These are phyloP conservation scores for Drosophila subpulchrella DNA, from an alignment of 1,140 invertebrate genomes.

Conservation along the genomic window DNA sequence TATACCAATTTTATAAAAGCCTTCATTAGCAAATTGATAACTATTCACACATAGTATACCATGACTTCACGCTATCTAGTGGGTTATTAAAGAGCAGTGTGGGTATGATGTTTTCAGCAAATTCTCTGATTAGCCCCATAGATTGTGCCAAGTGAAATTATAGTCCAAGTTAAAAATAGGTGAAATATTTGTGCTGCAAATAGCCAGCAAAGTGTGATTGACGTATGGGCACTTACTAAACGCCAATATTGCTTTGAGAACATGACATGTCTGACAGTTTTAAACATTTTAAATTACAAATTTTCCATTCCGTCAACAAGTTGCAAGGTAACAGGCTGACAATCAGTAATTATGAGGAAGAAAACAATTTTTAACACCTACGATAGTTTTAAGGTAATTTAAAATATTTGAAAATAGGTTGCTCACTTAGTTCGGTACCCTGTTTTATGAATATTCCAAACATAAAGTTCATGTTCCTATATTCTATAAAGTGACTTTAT, in stretches of 20 bases:
- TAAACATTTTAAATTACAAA: background rate
- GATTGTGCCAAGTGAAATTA: background rate
- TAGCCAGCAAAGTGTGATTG: background rate
- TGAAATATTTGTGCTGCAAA: background rate
- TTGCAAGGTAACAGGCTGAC: background rate
- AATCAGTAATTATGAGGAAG: background rate
- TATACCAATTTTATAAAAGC: background rate
- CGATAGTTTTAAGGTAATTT: background rate
- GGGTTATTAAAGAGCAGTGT: background rate
- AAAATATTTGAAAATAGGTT: background rate
- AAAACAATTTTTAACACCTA: background rate
- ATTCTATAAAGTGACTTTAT: no score
- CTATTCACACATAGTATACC: background rate
- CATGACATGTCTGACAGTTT: background rate
- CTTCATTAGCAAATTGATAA: constrained; percentile 17
- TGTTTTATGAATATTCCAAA: no score
- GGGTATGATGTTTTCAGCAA: background rate
- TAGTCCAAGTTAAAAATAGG: background rate
- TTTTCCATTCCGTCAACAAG: background rate
- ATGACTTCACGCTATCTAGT: background rate
- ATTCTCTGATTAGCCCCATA: background rate
- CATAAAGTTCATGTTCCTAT: no score
- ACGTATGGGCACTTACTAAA: background rate
- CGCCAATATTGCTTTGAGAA: constrained; percentile 1
- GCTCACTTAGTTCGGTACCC: no score